Evolutionary conservation across 2,113 vertebrate species (phyloP).

Genomic region (Rhagologus leucostigma): DNA sequence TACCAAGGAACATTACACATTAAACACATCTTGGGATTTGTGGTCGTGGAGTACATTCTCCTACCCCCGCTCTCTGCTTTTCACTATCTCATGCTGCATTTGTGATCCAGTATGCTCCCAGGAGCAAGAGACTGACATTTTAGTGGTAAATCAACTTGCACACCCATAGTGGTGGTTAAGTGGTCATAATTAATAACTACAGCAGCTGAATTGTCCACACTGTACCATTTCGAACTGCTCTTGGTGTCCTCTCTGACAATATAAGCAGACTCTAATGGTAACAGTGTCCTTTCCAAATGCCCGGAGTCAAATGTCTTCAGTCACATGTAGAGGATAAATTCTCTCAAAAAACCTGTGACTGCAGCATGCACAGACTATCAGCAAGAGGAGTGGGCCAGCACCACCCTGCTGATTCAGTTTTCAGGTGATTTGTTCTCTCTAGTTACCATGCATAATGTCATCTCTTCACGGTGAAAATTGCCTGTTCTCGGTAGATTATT

Average conservation of each 20-base stretch:
- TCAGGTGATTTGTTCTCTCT: not conserved
- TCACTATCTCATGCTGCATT: not conserved
- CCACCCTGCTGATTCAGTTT: not conserved
- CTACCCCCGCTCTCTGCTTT: not conserved
- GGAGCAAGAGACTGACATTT: not conserved
- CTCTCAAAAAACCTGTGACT: not conserved
- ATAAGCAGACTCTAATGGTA: not conserved
- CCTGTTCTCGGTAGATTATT: not conserved
- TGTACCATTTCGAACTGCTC: not conserved
- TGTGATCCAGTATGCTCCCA: not conserved
- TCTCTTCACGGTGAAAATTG: not conserved
- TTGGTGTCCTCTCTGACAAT: not conserved
- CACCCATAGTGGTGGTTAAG: not conserved
- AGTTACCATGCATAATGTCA: not conserved
- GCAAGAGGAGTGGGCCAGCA: not conserved
- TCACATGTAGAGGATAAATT: not conserved
- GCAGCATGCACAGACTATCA: rapidly evolving
- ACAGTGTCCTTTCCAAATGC: not conserved
- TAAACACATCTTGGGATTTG: not conserved
- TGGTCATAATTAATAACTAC: not conserved
- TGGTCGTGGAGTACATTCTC: not conserved
- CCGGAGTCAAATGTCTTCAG: not conserved
- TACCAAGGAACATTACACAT: not conserved
- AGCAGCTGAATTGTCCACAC: not conserved
- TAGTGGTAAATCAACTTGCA: not conserved